A percentile compares a stretch with the other conserved stretches of the same genome.
Evolutionary conservation across 2,797 vertebrate genomes (phyloP).

Genomic region (Salmo trutta): DNA sequence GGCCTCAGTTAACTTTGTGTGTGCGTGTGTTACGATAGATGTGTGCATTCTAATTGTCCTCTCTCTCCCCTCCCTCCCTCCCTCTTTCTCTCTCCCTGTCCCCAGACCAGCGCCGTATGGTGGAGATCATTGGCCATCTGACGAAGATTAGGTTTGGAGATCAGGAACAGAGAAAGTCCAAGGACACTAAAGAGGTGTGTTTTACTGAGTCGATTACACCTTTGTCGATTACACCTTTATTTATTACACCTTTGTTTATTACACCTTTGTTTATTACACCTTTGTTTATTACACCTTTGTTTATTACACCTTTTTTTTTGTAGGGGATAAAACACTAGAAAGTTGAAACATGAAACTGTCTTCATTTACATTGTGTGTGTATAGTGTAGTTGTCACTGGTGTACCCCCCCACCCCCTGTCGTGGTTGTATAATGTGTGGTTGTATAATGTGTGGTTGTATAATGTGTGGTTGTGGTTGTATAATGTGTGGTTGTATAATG

Average conservation of each 20-base stretch:
- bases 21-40: not conserved
- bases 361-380: too few species aligned
- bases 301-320: not conserved
- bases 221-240: not conserved
- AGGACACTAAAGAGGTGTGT: constrained; percentile 89
- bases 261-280: not conserved
- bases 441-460: too few species aligned
- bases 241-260: not conserved
- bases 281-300: not conserved
- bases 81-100: too few species aligned
- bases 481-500: too few species aligned
- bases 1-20: not conserved
- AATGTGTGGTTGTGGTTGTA: too few species aligned
- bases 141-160: constrained; percentile 95
- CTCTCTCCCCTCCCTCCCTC: too few species aligned
- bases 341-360: too few species aligned
- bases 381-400: too few species aligned
- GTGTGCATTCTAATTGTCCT: not conserved
- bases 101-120: constrained; percentile 94
- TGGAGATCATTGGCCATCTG: constrained; percentile 90
- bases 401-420: too few species aligned
- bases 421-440: too few species aligned
- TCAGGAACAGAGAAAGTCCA: constrained; percentile 83
- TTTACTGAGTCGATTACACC: not conserved
- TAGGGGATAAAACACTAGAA: too few species aligned